Evolutionary conservation across 53 echinoderm and acorn worm species (phyloP).

Genomic region (Luidia sarsii): DNA sequence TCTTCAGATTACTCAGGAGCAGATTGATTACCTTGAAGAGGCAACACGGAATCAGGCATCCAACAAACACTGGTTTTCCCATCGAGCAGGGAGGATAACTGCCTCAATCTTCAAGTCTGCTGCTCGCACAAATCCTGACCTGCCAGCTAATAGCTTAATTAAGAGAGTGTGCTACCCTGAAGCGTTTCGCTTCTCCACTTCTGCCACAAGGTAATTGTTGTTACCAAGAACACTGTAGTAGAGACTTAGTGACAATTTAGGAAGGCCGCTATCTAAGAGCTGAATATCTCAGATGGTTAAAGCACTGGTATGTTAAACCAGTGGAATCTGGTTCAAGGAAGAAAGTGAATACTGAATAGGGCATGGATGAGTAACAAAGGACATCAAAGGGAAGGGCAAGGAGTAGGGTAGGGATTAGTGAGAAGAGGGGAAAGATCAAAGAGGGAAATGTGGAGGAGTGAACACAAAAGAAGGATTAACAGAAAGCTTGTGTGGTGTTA

Average conservation of each 20-base stretch:
- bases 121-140: constrained; percentile 26
- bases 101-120: constrained; percentile 38
- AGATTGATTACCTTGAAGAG: constrained; percentile 18
- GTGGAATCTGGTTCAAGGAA: too few relatives aligned
- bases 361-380: too few relatives aligned
- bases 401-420: too few relatives aligned
- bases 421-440: too few relatives aligned
- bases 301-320: too few relatives aligned
- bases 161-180: constrained; percentile 36
- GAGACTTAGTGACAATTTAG: not conserved
- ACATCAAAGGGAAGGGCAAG: too few relatives aligned
- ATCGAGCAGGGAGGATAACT: constrained; percentile 29
- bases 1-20: constrained; percentile 16
- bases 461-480: too few relatives aligned
- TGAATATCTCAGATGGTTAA: too few relatives aligned
- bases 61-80: constrained; percentile 22
- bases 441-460: too few relatives aligned
- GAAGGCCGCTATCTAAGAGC: too few relatives aligned
- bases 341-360: too few relatives aligned
- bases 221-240: not conserved
- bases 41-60: constrained; percentile 26
- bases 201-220: constrained; percentile 30
- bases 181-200: constrained; percentile 9
- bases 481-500: too few relatives aligned
- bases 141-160: constrained; percentile 29